Evolutionary conservation across 2,797 vertebrate species (phyloP).

Genomic region (Margarornis squamiger): DNA sequence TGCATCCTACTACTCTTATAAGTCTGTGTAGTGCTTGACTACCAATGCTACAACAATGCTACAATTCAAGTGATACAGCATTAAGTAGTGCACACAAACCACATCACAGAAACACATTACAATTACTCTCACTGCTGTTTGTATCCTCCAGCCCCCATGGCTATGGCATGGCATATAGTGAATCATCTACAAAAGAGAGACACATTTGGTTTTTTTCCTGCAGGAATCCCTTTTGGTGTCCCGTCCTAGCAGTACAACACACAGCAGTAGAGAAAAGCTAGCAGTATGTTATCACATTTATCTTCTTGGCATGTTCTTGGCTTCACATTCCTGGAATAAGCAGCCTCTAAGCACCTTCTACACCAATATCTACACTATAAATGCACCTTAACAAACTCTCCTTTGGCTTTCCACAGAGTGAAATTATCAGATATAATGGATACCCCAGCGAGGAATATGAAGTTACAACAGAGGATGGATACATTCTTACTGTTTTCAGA

Average conservation of each 20-base stretch:
- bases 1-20: neutral
- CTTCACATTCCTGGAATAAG: neutral
- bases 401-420: slow-evolving; percentile 72
- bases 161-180: neutral
- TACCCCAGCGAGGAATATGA: slow-evolving; percentile 88
- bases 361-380: neutral
- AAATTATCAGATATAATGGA: slow-evolving; percentile 85
- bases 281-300: neutral
- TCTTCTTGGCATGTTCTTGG: neutral
- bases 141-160: neutral
- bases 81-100: neutral
- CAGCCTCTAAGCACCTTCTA: neutral
- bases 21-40: neutral
- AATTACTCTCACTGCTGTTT: neutral
- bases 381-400: neutral
- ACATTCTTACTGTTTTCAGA: slow-evolving; percentile 80
- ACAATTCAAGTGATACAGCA: neutral
- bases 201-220: neutral
- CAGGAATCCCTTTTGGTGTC: neutral
- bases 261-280: neutral
- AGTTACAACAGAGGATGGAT: slow-evolving; percentile 86
- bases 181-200: neutral
- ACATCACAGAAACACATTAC: neutral
- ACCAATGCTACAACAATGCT: neutral
- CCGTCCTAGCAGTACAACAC: neutral